These are phyloP conservation scores for Poeciliopsis retropinna DNA, from an alignment of 2,113 vertebrate species.

Conservation along the genomic window DNA sequence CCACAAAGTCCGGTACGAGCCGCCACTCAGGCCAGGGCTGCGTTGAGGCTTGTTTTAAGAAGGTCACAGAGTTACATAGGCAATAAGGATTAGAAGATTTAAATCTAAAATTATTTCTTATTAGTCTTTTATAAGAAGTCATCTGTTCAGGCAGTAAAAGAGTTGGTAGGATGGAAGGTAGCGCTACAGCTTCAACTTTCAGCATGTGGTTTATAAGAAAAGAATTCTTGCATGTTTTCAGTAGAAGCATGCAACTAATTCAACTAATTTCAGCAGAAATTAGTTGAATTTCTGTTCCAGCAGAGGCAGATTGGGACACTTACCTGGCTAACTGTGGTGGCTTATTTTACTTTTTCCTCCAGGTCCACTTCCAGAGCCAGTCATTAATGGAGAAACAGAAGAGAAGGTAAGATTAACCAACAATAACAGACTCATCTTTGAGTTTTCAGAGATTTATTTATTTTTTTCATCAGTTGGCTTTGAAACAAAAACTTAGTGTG, in stretches of 20 bases:
- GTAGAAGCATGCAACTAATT: too few species aligned
- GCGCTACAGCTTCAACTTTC: background rate
- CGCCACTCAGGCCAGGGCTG: conserved; percentile 55
- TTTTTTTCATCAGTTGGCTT: background rate
- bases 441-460: background rate
- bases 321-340: conserved; percentile 37
- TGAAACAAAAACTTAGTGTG: conserved; percentile 20
- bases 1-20: conserved; percentile 68
- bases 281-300: too few species aligned
- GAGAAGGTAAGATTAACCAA: conserved; percentile 85
- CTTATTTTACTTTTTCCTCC: conserved; percentile 23
- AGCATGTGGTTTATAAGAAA: background rate
- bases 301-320: background rate
- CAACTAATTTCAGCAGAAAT: too few species aligned
- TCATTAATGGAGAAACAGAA: conserved; percentile 85
- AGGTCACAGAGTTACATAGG: conserved; percentile 19
- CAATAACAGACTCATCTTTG: background rate
- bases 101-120: conserved; percentile 41
- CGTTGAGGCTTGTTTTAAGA: conserved; percentile 47
- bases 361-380: conserved; percentile 92
- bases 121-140: conserved; percentile 9
- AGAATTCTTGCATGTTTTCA: background rate
- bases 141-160: background rate
- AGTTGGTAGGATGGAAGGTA: conserved; percentile 64
- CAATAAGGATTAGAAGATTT: conserved; percentile 12